Base-by-base conservation (phyloP, 1,140 invertebrate genomes). In the Matsumurasca onukii region DNA sequence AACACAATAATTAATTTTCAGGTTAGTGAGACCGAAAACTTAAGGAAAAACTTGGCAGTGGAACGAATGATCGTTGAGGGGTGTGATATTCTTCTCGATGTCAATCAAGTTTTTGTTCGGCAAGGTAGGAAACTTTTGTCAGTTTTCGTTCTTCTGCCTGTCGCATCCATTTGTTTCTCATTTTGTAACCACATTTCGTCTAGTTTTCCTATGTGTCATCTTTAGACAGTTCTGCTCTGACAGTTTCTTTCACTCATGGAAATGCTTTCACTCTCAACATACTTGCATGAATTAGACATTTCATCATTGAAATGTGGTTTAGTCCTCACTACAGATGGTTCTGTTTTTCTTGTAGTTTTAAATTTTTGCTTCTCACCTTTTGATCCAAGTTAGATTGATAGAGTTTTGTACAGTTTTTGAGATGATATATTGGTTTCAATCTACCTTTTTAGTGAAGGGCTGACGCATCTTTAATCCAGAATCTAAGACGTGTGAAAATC, bases 51-150 rank as follows among this genome's bases (percentile, higher is more conserved):
- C 78, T 81, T 98, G 70, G 92, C 94, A 0, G 93, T 97, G 20
- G 94, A 98, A 80, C 82, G 95, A 67, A 97, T 97, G 93, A 97
- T 98, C 61, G 89, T 95, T 0, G 94, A 97, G 79, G 94, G 94
- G 2, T 98, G 94, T 81, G 94, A 97, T 78, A 95, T 97, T 74
- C 82, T 97, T 51, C 82, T 98, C 30, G 94, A 98, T 76, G 94
- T 96, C 17, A 97, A 96, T 81, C 94, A 98, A 84, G 92, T 95
- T 17, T 94, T 93, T 79, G 91, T 94, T 22, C 82, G 91, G 72
- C 91, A 94, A 86, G 91, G 90, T 89, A 78, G 81, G 78, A 72
- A 51, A 17, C 34, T 39, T 39, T n/a, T n/a, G n/a, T n/a, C n/a
- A n/a, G n/a, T n/a, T n/a, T n/a, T n/a, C n/a, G 34, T 39, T 39